Evolutionary conservation across 2,113 vertebrate genomes (phyloP).

Genomic region (Laticauda laticaudata): DNA sequence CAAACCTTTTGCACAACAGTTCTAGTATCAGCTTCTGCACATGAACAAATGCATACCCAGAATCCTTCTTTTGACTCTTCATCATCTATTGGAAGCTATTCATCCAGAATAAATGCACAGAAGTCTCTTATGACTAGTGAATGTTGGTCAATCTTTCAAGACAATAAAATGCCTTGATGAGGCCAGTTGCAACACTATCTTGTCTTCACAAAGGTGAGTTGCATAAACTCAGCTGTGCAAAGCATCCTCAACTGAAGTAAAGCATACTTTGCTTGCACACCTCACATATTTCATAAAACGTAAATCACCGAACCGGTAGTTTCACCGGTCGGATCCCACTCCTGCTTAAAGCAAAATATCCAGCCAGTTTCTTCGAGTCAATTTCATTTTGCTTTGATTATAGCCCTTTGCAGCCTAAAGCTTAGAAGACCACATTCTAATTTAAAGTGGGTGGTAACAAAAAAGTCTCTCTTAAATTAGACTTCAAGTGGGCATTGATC

Average conservation of each 20-base stretch:
- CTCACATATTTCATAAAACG: background rate
- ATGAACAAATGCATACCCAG: background rate
- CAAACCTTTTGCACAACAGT: background rate
- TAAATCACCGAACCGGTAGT: too few relatives aligned
- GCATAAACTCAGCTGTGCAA: background rate
- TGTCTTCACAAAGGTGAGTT: background rate
- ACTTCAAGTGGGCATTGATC: background rate
- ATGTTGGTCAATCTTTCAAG: background rate
- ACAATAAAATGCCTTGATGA: background rate
- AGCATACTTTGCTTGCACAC: background rate
- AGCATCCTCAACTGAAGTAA: background rate
- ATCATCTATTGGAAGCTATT: background rate
- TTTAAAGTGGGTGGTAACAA: background rate
- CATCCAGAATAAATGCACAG: background rate
- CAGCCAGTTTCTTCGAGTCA: background rate
- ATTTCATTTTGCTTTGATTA: background rate
- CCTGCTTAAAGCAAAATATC: background rate
- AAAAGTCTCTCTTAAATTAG: background rate
- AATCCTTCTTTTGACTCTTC: background rate
- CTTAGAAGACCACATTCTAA: background rate
- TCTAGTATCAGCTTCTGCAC: background rate
- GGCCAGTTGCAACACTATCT: background rate
- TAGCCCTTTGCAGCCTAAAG: background rate
- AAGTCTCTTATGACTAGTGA: background rate
- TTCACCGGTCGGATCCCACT: too few relatives aligned